A percentile compares a stretch with the other conserved stretches of the same genome.
phyloP scores from a whole-genome alignment of 2,888 invertebrate genomes.

The Lithophane semibrunnea region DNA sequence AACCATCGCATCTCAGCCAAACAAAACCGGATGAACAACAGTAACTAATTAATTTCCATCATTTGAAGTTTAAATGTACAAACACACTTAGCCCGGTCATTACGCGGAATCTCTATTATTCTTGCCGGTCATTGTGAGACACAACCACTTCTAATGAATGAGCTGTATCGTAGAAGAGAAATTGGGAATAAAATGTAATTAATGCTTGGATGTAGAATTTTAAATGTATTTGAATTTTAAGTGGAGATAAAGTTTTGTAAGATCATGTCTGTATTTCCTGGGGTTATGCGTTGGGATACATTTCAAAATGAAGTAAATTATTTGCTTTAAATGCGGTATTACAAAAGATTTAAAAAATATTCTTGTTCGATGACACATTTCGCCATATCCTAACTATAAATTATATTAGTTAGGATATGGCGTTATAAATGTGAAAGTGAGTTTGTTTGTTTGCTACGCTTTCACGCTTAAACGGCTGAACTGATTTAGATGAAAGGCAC shows the following conservation, averaged over 20 bases:
- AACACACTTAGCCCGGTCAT: conserved; percentile 36
- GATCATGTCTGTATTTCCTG: too few relatives aligned
- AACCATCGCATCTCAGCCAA: not conserved
- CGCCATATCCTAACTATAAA: too few relatives aligned
- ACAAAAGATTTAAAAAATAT: too few relatives aligned
- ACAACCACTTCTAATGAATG: conserved; percentile 30
- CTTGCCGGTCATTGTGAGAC: conserved; percentile 35
- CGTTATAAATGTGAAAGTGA: too few relatives aligned
- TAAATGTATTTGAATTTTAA: conserved; percentile 21
- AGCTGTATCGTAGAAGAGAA: conserved; percentile 18
- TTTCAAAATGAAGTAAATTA: too few relatives aligned
- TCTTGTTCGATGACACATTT: too few relatives aligned
- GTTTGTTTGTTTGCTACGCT: too few relatives aligned
- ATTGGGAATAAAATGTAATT: conserved; percentile 22
- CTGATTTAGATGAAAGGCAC: too few relatives aligned
- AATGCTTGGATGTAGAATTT: conserved; percentile 15
- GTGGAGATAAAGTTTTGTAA: not conserved
- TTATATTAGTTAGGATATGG: too few relatives aligned
- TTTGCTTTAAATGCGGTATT: too few relatives aligned
- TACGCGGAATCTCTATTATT: conserved; percentile 40
- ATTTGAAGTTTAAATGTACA: conserved; percentile 37
- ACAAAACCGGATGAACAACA: conserved; percentile 16
- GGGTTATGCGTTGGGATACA: too few relatives aligned
- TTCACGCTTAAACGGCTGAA: too few relatives aligned
- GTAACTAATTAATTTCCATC: conserved; percentile 42